Percentiles rank a stretch among this genome's conserved stretches.
phyloP scores from a whole-genome alignment of 2,797 vertebrate genomes.

The Clarias pachynema region DNA sequence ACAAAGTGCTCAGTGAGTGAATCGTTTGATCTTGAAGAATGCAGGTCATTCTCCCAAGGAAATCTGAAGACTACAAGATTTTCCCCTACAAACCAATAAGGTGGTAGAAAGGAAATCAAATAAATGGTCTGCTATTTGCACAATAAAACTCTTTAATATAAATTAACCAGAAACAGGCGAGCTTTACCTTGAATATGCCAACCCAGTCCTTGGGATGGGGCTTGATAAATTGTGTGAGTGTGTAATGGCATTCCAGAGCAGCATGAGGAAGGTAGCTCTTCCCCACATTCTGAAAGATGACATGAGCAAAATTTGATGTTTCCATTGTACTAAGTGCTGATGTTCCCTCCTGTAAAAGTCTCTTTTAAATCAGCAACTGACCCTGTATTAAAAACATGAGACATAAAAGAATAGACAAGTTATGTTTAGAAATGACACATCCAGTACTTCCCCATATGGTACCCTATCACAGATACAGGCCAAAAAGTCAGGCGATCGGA shows the following conservation, averaged over 20 bases:
- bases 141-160: neutral
- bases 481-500: neutral
- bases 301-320: slow-evolving; percentile 97
- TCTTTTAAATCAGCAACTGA: slow-evolving; percentile 70
- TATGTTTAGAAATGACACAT: neutral
- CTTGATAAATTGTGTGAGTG: slow-evolving; percentile 92
- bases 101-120: neutral
- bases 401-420: neutral
- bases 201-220: slow-evolving; percentile 98
- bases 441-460: slow-evolving; percentile 18
- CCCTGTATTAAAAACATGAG: slow-evolving; percentile 42
- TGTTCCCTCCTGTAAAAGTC: slow-evolving; percentile 84
- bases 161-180: neutral
- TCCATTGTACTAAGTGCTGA: slow-evolving; percentile 82
- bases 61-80: too few relatives aligned
- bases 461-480: neutral
- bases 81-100: neutral
- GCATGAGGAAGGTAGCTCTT: slow-evolving; percentile 97
- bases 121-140: neutral
- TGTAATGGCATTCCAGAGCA: slow-evolving; percentile 95
- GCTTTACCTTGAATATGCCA: slow-evolving; percentile 95
- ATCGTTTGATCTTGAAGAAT: neutral
- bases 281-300: slow-evolving; percentile 98
- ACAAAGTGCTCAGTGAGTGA: neutral
- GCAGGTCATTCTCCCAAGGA: too few relatives aligned